Evolutionary conservation across 1,140 invertebrate genomes (phyloP).

Genomic region (Trypoxylus dichotomus): DNA sequence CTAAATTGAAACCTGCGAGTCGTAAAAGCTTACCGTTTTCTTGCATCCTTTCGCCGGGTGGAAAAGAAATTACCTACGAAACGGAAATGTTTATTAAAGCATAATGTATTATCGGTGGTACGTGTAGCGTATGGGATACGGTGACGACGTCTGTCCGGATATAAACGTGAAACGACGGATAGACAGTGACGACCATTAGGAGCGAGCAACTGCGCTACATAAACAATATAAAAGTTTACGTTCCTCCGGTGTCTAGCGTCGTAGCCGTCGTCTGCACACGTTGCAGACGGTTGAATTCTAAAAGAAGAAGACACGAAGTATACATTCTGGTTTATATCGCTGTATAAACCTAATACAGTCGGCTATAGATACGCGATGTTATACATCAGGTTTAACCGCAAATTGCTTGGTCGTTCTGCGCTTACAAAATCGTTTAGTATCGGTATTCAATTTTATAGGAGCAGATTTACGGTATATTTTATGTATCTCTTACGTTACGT

Average conservation of each 20-base stretch:
- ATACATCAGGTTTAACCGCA: background rate
- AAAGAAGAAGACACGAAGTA: background rate
- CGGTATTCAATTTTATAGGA: no score
- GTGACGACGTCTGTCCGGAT: background rate
- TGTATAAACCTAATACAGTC: background rate
- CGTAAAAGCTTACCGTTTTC: background rate
- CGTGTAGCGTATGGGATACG: no score
- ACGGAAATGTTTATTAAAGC: constrained; percentile 7
- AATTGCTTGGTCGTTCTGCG: background rate
- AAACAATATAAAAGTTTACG: background rate
- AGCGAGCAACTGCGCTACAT: background rate
- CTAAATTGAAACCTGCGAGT: background rate
- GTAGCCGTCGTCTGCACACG: background rate
- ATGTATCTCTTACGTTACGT: no score
- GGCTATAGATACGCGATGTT: background rate
- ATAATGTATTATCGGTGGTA: background rate
- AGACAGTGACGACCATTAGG: background rate
- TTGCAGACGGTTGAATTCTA: no score
- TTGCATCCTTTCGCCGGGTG: background rate
- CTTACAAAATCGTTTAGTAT: no score
- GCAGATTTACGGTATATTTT: no score
- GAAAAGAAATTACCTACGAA: background rate
- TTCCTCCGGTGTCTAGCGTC: background rate
- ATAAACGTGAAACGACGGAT: background rate
- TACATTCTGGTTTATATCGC: background rate